Evolutionary conservation across 1,140 invertebrate species (phyloP), one percentile per base, ranked within the genome.

Genomic region (Diprion similis): DNA sequence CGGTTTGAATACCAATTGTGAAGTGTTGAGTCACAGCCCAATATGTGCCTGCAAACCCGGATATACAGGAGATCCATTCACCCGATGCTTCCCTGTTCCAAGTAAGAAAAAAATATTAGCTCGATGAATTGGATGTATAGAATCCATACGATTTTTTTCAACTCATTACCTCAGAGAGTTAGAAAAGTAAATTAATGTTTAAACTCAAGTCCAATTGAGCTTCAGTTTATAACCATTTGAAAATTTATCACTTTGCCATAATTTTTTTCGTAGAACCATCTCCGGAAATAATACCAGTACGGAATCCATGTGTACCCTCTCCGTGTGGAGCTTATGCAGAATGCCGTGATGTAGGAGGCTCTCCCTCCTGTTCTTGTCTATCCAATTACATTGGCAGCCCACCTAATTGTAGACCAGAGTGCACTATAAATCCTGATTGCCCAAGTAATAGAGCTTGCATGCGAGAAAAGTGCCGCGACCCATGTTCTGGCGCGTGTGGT

Each of bases 351-450:
- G 85, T 90, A 66, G 90, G 91, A 69, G 90, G 90, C 71, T 86
- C 90, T 70, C 90, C 92, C 0, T 91, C 92, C 0, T 95, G 94
- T 78, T 90, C 91, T 24, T 95, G 94, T 79, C 85, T 91, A 76
- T 75, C 89, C 13, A 91, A 87, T 51, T 94, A 92, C 77, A 86
- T 91, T n/a, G 94, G 94, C 70, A 90, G 87, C 74, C 92, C 93
- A 74, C 93, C 93, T 45, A 92, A 92, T 78, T 94, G 93, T 78
- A 88, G 91, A 78, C 92, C 93, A 46, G 94, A 95, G 84, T 95
- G 94, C 86, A 89, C 90, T 7, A 90, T 93, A 17, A 93, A 94
- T 83, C 89, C 92, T 0, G 93, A 94, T 79, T 95, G 94, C 84
- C 83, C 90, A 45, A 90, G 90, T 74, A 90, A 90, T 73, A 86